Percentiles rank a stretch among this genome's conserved stretches.
phyloP scores from a whole-genome alignment of 2,888 invertebrate genomes.

The Argyra leucocephala region DNA sequence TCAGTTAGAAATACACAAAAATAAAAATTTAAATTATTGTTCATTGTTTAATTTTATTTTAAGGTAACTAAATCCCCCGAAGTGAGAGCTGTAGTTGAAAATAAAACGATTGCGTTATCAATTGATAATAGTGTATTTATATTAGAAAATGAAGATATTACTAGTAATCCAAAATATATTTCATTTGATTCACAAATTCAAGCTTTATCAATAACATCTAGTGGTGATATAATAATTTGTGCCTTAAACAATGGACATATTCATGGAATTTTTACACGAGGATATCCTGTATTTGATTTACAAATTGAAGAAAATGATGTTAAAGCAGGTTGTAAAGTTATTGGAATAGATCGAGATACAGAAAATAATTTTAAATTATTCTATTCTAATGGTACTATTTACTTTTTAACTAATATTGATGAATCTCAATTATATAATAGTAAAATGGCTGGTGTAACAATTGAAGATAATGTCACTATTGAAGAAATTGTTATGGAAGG shows the following conservation, averaged over 20 bases:
- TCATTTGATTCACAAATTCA: slow-evolving; percentile 36
- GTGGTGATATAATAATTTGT: slow-evolving; percentile 39
- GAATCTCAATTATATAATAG: slow-evolving; percentile 32
- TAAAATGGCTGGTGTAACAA: slow-evolving; percentile 27
- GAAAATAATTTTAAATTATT: slow-evolving; percentile 30
- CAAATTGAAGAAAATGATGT: slow-evolving; percentile 34
- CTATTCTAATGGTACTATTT: slow-evolving; percentile 38
- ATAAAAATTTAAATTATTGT: background rate
- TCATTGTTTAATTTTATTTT: background rate
- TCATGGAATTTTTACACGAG: slow-evolving; percentile 39
- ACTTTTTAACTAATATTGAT: slow-evolving; percentile 32
- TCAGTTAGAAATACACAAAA: slow-evolving; percentile 25
- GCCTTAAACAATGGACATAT: slow-evolving; percentile 38
- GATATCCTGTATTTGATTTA: slow-evolving; percentile 36
- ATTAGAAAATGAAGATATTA: slow-evolving; percentile 37
- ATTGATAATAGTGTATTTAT: slow-evolving; percentile 37
- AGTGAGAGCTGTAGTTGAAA: slow-evolving; percentile 36
- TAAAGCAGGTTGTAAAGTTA: slow-evolving; percentile 29
- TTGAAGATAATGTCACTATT: slow-evolving; percentile 30
- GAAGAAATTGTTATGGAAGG: slow-evolving; percentile 19
- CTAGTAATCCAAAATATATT: slow-evolving; percentile 34
- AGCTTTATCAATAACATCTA: slow-evolving; percentile 33
- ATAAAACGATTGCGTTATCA: slow-evolving; percentile 36
- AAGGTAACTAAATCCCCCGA: slow-evolving; percentile 29
- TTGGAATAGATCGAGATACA: slow-evolving; percentile 31